Base-by-base conservation (phyloP, 1,140 invertebrate genomes). In the Trissolcus basalis region DNA sequence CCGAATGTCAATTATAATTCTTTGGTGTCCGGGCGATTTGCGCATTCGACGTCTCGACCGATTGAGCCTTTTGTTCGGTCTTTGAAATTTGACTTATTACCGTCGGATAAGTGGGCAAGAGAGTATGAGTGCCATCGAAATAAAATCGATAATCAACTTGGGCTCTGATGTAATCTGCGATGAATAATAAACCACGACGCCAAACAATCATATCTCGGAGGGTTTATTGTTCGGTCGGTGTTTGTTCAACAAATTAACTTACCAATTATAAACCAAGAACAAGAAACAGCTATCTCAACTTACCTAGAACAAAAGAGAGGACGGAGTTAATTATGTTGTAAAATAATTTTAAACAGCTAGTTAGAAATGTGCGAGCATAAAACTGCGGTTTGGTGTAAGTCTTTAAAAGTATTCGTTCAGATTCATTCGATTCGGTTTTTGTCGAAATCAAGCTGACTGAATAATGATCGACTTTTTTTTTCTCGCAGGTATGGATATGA, bases 1-100 rank as follows among this genome's bases (percentile, higher is more conserved):
- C 67, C 12, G 43, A 32, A 45, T 70, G 60, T 64, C 68, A 72
- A 64, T 72, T 72, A 64, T 59, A 54, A 64, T 64, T 63, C 43
- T 56, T 64, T 53, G 14, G 58, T 56, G 48, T 51, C 43, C 14
- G 33, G 58, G 13, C 16, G 13, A 72, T 64, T 64, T 64, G 69
- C 19, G 19, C 56, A 58, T 64, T 63, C 53, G 45, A 0, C 39
- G 19, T 44, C 44, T 56, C 60, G 47, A 58, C 12, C 47, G 33
- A 72, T 64, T 64, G 69, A 54, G 49, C 43, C 56, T 53, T 56
- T 72, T 72, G 69, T 72, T 59, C 53, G 35, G 0, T 10, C 14
- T 70, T 61, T 55, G 27, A 56, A 63, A 72, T 72, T 58, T 58
- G 45, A 58, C 69, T 72, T 72, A 59, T 49, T 61, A 47, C 39